Conservation (phyloP, 2,888 invertebrate species). For the Leptopilina drosophilae region DNA sequence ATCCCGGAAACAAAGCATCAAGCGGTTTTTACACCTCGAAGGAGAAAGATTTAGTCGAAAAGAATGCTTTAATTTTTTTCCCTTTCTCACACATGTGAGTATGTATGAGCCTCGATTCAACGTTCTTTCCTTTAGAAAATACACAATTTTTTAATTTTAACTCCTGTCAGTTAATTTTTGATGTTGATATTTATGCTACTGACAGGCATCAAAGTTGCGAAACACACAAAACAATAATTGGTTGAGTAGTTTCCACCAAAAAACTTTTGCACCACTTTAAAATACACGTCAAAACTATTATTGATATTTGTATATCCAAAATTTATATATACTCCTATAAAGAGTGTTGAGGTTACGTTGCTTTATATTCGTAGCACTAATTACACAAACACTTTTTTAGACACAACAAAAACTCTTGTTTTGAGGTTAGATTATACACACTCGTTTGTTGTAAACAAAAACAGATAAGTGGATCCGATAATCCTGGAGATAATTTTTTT, state of each 20-base stretch:
- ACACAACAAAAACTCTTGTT: conserved; percentile 7
- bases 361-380: neutral
- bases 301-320: neutral
- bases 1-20: conserved; percentile 17
- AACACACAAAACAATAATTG: too few relatives aligned
- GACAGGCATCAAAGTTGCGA: neutral
- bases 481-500: neutral
- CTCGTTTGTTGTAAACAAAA: neutral
- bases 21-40: conserved; percentile 15
- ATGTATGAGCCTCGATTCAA: conserved; percentile 22
- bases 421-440: neutral
- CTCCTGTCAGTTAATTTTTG: neutral
- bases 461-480: neutral
- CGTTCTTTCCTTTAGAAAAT: neutral
- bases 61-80: neutral
- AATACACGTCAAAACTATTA: conserved; percentile 8
- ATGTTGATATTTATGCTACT: neutral
- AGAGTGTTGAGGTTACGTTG: neutral
- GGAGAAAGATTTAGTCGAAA: conserved; percentile 9
- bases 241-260: too few relatives aligned
- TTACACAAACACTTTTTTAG: neutral
- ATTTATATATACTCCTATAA: too few relatives aligned
- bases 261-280: neutral
- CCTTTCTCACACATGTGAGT: too few relatives aligned
- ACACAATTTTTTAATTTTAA: neutral